Evolutionary conservation across 2,888 invertebrate genomes (phyloP).

Genomic region (Tetropium fuscum): DNA sequence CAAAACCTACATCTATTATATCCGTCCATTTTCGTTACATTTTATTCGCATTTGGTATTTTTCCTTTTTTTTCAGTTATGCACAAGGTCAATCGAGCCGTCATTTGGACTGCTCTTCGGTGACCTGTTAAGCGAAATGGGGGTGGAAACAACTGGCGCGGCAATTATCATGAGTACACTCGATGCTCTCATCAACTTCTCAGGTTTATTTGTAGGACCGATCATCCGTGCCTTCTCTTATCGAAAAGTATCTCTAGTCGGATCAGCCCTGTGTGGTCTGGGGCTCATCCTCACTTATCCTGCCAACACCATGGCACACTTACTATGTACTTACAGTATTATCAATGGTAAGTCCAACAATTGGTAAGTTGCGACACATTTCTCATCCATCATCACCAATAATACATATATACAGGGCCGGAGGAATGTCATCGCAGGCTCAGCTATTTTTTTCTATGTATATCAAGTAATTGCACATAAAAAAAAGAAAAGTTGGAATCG

Average conservation of each 20-base stretch:
- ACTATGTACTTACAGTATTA: conserved; percentile 78
- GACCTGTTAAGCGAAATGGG: conserved; percentile 76
- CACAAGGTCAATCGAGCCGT: conserved; percentile 83
- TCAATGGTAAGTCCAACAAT: conserved; percentile 76
- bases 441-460: too few relatives aligned
- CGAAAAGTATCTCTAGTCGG: conserved; percentile 78
- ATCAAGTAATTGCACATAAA: too few relatives aligned
- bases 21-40: too few relatives aligned
- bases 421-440: too few relatives aligned
- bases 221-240: conserved; percentile 80
- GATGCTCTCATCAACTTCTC: conserved; percentile 85
- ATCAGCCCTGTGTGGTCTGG: conserved; percentile 74
- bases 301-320: conserved; percentile 80
- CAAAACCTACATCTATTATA: too few relatives aligned
- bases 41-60: too few relatives aligned
- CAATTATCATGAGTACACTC: conserved; percentile 80
- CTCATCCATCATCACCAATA: too few relatives aligned
- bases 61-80: too few relatives aligned
- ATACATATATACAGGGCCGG: too few relatives aligned
- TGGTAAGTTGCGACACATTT: too few relatives aligned
- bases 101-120: conserved; percentile 83
- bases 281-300: conserved; percentile 76
- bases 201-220: conserved; percentile 81
- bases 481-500: too few relatives aligned
- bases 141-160: conserved; percentile 81